phyloP scores from a whole-genome alignment of 2,888 invertebrate genomes.

The Polylopha cassiicola region DNA sequence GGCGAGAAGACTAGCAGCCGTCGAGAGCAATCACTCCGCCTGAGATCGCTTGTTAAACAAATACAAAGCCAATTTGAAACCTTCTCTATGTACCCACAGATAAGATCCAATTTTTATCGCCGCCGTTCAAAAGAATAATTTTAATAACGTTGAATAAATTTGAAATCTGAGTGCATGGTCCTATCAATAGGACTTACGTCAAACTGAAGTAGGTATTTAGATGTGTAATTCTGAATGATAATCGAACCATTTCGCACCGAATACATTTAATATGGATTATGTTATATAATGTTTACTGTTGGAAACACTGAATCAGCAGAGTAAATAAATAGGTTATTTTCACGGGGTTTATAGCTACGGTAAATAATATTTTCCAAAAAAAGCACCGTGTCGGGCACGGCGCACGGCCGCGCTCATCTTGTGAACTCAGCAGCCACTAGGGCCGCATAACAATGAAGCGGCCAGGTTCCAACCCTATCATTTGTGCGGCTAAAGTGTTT shows the following conservation, averaged over 20 bases:
- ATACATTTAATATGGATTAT: no score
- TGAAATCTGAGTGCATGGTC: slow-evolving; percentile 6
- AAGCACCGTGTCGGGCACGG: no score
- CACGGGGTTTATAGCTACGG: no score
- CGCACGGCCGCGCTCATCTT: slow-evolving; percentile 5
- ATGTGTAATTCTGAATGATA: no score
- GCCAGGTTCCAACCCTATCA: slow-evolving; percentile 17
- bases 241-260: no score
- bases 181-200: slow-evolving; percentile 3
- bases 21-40: slow-evolving; percentile 35
- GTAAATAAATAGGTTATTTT: no score
- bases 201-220: no score
- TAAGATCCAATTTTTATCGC: background rate
- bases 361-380: no score
- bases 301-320: no score
- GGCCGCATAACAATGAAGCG: slow-evolving; percentile 19
- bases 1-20: slow-evolving; percentile 29
- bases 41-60: slow-evolving; percentile 43
- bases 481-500: slow-evolving; percentile 19
- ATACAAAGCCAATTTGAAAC: slow-evolving; percentile 24
- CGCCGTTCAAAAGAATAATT: slow-evolving; percentile 1
- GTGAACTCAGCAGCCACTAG: slow-evolving; percentile 13
- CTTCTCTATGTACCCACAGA: slow-evolving; percentile 23
- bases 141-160: slow-evolving; percentile 16
- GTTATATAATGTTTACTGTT: no score